phyloP scores from a whole-genome alignment of 1,140 invertebrate species.

The Drosophila ogumai region DNA sequence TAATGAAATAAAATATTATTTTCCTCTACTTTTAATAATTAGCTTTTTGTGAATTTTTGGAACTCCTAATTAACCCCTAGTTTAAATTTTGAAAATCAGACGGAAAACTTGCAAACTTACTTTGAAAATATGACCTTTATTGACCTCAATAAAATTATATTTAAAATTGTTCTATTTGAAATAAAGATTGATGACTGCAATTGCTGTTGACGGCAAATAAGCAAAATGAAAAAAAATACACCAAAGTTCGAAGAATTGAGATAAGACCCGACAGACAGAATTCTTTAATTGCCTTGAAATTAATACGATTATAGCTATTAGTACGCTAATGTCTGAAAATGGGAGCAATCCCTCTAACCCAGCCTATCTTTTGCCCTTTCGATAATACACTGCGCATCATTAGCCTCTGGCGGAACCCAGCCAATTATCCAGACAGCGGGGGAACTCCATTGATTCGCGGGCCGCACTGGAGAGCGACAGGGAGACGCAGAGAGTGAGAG shows the following conservation, averaged over 20 bases:
- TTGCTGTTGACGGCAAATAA: too few species aligned
- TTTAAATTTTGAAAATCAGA: too few species aligned
- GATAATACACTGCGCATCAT: conserved; percentile 39
- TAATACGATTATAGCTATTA: background rate
- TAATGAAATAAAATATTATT: background rate
- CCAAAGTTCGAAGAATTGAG: background rate
- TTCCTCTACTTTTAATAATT: too few species aligned
- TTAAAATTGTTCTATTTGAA: too few species aligned
- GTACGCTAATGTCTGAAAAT: too few species aligned
- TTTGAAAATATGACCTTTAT: too few species aligned
- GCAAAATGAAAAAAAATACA: too few species aligned
- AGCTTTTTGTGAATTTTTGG: background rate
- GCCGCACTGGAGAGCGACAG: conserved; percentile 47
- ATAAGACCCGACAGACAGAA: background rate
- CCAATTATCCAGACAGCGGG: conserved; percentile 48
- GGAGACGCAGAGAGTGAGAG: conserved; percentile 8
- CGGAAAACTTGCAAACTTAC: too few species aligned
- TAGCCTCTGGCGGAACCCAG: conserved; percentile 25
- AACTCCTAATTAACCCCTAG: background rate
- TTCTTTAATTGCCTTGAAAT: background rate
- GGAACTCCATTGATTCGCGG: conserved; percentile 67
- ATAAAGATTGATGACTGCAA: too few species aligned
- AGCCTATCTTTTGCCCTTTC: background rate
- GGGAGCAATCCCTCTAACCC: too few species aligned
- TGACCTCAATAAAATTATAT: too few species aligned